Evolutionary conservation across 2,888 invertebrate species (phyloP).

Genomic region (Hypena proboscidalis): DNA sequence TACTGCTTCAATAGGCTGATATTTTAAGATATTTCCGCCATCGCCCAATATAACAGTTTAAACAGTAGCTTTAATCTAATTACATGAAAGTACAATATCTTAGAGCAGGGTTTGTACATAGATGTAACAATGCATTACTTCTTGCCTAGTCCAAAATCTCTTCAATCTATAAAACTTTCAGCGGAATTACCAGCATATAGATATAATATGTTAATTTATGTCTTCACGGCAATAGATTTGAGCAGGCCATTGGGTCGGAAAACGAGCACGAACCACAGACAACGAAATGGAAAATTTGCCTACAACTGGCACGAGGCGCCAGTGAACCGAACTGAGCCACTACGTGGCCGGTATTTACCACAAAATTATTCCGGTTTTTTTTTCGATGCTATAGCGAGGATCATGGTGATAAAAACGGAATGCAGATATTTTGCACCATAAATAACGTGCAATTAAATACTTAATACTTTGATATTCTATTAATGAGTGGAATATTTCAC

Average conservation of each 20-base stretch:
- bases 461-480: no score
- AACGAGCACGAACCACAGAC: constrained; percentile 55
- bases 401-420: constrained; percentile 5
- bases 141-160: not conserved
- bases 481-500: no score
- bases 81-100: no score
- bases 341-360: constrained; percentile 10
- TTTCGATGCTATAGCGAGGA: constrained; percentile 14
- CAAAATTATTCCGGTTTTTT: constrained; percentile 25
- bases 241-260: constrained; percentile 60
- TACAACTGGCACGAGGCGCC: constrained; percentile 27
- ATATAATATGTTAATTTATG: constrained; percentile 25
- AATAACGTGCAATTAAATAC: no score
- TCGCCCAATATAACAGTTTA: no score
- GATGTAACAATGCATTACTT: no score
- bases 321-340: constrained; percentile 33
- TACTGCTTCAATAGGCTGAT: no score
- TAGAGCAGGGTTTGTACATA: no score
- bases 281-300: constrained; percentile 61
- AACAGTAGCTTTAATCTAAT: no score
- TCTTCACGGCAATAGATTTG: constrained; percentile 45
- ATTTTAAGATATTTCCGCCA: no score
- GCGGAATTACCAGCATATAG: constrained; percentile 3
- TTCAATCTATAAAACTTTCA: not conserved
- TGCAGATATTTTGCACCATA: constrained; percentile 12